Evolutionary conservation across 1,140 invertebrate genomes (phyloP), one percentile per base, ranked within the genome.

Genomic region (Cotesia glomerata): DNA sequence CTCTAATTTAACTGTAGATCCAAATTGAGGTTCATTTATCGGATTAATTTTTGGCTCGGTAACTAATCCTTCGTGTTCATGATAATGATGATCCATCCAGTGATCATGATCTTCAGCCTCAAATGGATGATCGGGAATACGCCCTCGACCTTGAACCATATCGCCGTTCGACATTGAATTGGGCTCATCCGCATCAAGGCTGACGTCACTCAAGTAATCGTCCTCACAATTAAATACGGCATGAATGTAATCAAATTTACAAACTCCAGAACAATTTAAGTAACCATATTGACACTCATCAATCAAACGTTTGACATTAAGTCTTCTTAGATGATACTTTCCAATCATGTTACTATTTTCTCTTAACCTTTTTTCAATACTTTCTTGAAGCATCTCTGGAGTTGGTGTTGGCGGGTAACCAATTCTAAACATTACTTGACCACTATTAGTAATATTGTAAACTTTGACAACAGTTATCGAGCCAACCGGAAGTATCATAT

Each of bases 271-370:
- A 80, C 95, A 97, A 2, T 88, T 90, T 69, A 93, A 90, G 78
- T 93, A 94, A 75, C 91, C 88, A 54, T 91, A 88, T 80, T 92
- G 90, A 85, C 95, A 97, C 34, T 92, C 84, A 86, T 96, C 93
- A 1, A 91, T 76, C 14, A 95, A 85, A 68, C 84, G 78, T 52
- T 72, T 73, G 0, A 87, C 73, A 45, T 75, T 71, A 16, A 87
- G 65, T 70, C 75, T 80, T 65, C 69, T 79, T 2, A 86, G 73
- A 61, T 85, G 84, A 74, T 85, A 82, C 54, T 75, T 77, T 35
- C 84, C 81, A 66, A 87, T 73, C 54, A 59, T 76, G 65, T 82
- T 85, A 9, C 71, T 79, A 67, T 78, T 81, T 32, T 78, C 62
- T 45, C 69, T 78, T 9, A 87, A 71, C 73, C 76, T 78, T 26